Evolutionary conservation across 1,140 invertebrate genomes (phyloP).

Genomic region (Apis dorsata): DNA sequence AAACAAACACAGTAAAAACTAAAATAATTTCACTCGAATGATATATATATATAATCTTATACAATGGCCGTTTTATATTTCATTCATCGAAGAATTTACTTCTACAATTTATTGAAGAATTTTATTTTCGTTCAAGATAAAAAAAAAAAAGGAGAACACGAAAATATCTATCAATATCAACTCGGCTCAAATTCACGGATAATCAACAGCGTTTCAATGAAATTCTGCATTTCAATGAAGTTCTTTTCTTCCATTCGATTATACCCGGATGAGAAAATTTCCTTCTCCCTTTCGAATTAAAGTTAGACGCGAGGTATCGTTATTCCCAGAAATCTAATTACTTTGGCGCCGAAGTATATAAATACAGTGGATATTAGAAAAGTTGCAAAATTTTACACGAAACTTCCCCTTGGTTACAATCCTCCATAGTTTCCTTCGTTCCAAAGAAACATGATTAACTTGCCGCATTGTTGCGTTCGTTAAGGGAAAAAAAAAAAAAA

Average conservation of each 20-base stretch:
- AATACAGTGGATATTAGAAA: not conserved
- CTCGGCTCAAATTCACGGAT: not conserved
- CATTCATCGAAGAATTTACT: too few species aligned
- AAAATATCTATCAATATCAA: not conserved
- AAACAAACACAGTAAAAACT: too few species aligned
- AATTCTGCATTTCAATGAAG: conserved; percentile 24
- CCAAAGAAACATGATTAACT: not conserved
- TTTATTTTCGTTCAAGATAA: not conserved
- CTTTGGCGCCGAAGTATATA: not conserved
- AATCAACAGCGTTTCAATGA: not conserved
- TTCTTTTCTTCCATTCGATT: conserved; percentile 38
- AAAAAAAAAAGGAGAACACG: too few species aligned
- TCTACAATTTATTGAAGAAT: too few species aligned
- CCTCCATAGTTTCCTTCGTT: not conserved
- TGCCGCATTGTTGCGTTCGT: not conserved
- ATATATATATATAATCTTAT: too few species aligned
- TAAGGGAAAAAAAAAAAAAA: too few species aligned
- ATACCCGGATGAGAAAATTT: not conserved
- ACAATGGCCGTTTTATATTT: too few species aligned
- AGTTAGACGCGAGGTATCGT: conserved; percentile 1
- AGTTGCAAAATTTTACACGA: conserved; percentile 15
- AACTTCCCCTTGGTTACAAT: not conserved
- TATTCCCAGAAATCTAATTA: conserved; percentile 14
- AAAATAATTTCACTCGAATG: too few species aligned
- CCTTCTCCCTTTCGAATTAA: not conserved